Base-by-base conservation (phyloP, 1,140 invertebrate genomes). In the Lasioglossum albipes region DNA sequence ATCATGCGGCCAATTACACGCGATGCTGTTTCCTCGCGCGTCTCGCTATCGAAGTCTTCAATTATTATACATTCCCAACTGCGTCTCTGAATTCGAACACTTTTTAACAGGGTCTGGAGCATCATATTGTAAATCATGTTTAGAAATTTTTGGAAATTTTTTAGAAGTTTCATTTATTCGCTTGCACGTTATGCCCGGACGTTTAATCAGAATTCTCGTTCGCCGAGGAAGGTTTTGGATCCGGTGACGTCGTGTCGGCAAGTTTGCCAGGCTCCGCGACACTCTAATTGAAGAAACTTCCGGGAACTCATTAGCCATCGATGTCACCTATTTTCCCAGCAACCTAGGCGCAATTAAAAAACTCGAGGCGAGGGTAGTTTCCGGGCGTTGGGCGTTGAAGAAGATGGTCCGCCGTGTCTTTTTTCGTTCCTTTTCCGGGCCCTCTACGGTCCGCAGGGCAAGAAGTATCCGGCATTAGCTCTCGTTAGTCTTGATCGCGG, bases 401-500 rank as follows among this genome's bases (percentile, higher is more conserved):
- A 49, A 49, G 45, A 18, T 57, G 69, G 36, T 49, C 12, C 9
- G 65, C 6, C 27, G 36, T 49, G n/a, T 61, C 52, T 77, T 79
- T 86, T 61, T 18, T 16, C 20, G 71, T 65, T 42, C 36, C 36
- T 49, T 64, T 7, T 45, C 3, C 22, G 52, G 31, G 10, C 31
- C 31, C 13, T 57, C 16, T 54, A 65, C 62, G 70, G 57, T 45
- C 65, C 68, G 18, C 49, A 52, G 36, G 2, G 62, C 77, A 79
- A 81, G 80, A 85, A 84, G 81, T 80, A 85, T 88, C 72, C 73
- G 83, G 74, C 81, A 90, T 90, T 89, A 87, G 88, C 79, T 82
- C 82, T 88, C 87, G 85, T 87, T 90, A 88, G 81, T 67, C 79
- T 69, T 88, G 86, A 90, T 90, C 89, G 88, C 12, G 70, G 89